Conservation (phyloP, 2,888 invertebrate species). For the Acholoe squamosa region DNA sequence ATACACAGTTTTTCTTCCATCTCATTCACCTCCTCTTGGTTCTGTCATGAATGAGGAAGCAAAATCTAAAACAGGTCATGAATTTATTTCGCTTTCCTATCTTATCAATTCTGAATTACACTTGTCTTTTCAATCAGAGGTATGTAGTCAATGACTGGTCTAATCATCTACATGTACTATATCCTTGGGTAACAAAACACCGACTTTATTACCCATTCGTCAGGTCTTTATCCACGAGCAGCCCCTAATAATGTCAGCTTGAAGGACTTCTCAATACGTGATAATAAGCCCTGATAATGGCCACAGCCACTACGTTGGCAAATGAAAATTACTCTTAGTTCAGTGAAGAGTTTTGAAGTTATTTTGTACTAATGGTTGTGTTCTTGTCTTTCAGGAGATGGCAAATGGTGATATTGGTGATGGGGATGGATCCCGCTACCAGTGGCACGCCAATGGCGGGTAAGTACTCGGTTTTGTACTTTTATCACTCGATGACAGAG, state of each 20-base stretch:
- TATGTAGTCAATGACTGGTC: too few species aligned
- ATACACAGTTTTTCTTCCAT: too few species aligned
- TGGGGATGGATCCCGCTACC: conserved; percentile 52
- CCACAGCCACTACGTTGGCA: neutral
- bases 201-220: neutral
- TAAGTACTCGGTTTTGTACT: conserved; percentile 3
- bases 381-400: conserved; percentile 62
- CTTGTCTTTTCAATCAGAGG: too few species aligned
- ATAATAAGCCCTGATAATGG: neutral
- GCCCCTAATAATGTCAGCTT: too few species aligned
- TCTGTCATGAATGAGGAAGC: too few species aligned
- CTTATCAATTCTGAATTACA: too few species aligned
- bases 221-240: neutral
- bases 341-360: neutral
- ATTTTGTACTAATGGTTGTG: neutral
- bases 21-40: too few species aligned
- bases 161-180: too few species aligned
- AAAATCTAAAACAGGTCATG: too few species aligned
- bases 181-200: too few species aligned
- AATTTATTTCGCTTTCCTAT: too few species aligned
- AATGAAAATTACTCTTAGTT: neutral
- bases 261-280: too few species aligned
- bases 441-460: conserved; percentile 61
- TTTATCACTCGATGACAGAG: neutral
- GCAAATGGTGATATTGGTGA: conserved; percentile 55